A percentile compares a stretch with the other conserved stretches of the same genome.
Evolutionary conservation across 2,797 vertebrate genomes (phyloP).

Genomic region (Erethizon dorsatum): DNA sequence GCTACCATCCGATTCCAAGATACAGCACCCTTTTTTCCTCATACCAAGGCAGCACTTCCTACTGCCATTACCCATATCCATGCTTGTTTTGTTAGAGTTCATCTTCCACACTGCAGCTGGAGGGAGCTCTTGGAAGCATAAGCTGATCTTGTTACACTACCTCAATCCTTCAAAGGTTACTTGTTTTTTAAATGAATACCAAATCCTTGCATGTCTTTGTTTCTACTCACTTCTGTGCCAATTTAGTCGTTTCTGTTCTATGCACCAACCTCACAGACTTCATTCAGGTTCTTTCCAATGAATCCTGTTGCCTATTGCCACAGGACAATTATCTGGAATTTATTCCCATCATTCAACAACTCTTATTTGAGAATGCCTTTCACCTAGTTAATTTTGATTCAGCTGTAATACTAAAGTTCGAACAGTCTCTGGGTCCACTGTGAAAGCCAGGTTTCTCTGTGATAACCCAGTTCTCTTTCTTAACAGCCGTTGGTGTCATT

Average conservation of each 20-base stretch:
- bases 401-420: neutral
- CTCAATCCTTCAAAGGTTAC: neutral
- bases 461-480: neutral
- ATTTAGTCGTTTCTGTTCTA: neutral
- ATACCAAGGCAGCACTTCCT: neutral
- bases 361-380: conserved; percentile 25
- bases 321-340: neutral
- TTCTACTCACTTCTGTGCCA: neutral
- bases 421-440: neutral
- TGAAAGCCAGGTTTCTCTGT: neutral
- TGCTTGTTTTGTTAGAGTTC: neutral
- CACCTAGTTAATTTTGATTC: conserved; percentile 26
- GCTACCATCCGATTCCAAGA: neutral
- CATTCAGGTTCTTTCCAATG: neutral
- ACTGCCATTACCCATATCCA: neutral
- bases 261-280: neutral
- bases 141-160: neutral
- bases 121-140: neutral
- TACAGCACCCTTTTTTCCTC: neutral
- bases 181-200: neutral
- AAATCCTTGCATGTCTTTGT: neutral
- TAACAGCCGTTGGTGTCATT: neutral
- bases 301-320: neutral
- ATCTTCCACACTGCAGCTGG: neutral
- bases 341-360: conserved; percentile 44